Conservation (phyloP, 2,797 vertebrate genomes). For the Clamator glandarius region DNA sequence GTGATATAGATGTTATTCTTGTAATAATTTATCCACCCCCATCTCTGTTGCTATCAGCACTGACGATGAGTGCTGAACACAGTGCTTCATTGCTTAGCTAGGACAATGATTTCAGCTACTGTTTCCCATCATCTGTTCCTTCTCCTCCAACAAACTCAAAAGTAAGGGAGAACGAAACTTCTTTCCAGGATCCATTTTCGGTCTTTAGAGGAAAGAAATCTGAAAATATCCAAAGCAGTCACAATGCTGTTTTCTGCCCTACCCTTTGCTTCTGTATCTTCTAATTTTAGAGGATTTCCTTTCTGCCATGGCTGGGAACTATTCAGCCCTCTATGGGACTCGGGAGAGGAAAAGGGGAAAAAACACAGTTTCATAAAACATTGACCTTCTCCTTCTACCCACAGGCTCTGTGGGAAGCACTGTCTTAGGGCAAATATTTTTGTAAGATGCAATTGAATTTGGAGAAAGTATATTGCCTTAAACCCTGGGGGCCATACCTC, state of each 20-base stretch:
- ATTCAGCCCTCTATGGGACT: background rate
- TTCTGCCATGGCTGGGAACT: background rate
- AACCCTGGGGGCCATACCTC: background rate
- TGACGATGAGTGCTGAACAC: conserved; percentile 1
- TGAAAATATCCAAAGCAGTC: background rate
- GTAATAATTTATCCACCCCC: conserved; percentile 50
- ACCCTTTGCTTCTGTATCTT: background rate
- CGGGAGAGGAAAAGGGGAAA: background rate
- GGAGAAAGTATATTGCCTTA: background rate
- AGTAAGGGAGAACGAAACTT: conserved; percentile 1
- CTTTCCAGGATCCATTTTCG: conserved; percentile 32
- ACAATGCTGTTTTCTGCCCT: background rate
- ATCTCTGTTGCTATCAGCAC: conserved; percentile 38
- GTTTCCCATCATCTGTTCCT: conserved; percentile 41
- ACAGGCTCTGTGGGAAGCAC: background rate
- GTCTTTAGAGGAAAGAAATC: background rate
- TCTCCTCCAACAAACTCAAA: conserved; percentile 42
- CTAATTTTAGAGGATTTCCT: background rate
- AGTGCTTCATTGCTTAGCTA: background rate
- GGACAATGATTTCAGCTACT: background rate
- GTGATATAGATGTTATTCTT: conserved; percentile 14
- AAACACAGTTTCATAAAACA: background rate
- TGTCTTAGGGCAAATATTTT: background rate
- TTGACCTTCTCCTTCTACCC: background rate
- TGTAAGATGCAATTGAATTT: background rate